phyloP scores from a whole-genome alignment of 2,113 vertebrate species.

The Cnemophilus loriae region DNA sequence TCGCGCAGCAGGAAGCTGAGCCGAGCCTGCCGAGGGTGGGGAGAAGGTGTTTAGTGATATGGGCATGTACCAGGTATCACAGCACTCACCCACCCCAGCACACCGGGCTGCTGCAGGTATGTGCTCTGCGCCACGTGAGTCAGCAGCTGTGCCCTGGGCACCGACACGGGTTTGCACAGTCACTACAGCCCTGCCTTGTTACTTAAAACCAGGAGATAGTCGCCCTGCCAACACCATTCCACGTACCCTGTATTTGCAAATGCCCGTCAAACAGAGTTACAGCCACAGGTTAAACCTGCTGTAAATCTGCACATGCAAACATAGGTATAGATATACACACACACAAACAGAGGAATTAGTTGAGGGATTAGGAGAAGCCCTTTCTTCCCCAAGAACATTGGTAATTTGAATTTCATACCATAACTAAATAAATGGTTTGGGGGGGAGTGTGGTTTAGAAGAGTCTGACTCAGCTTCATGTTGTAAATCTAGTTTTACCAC shows the following conservation, averaged over 20 bases:
- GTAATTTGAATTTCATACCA: background rate
- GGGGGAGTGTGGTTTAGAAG: background rate
- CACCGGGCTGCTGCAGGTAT: background rate
- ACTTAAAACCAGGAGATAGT: background rate
- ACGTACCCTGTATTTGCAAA: background rate
- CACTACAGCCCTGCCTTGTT: background rate
- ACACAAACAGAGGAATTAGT: background rate
- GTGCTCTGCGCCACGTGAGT: background rate
- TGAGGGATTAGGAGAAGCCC: background rate
- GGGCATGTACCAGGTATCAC: background rate
- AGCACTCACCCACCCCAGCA: background rate
- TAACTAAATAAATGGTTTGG: background rate
- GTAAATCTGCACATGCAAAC: background rate
- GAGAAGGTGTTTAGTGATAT: background rate
- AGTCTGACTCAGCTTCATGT: background rate
- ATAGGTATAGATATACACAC: rapidly evolving
- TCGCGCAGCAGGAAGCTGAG: background rate
- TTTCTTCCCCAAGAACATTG: background rate
- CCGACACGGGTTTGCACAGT: background rate
- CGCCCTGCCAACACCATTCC: background rate
- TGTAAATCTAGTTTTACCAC: slow-evolving; percentile 14
- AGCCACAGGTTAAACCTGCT: background rate
- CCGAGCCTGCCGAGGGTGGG: background rate
- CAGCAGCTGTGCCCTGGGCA: background rate
- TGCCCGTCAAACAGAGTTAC: background rate